Evolutionary conservation across 2,113 vertebrate species (phyloP), one percentile per base, ranked within the genome.

Genomic region (Hiodon alosoides): DNA sequence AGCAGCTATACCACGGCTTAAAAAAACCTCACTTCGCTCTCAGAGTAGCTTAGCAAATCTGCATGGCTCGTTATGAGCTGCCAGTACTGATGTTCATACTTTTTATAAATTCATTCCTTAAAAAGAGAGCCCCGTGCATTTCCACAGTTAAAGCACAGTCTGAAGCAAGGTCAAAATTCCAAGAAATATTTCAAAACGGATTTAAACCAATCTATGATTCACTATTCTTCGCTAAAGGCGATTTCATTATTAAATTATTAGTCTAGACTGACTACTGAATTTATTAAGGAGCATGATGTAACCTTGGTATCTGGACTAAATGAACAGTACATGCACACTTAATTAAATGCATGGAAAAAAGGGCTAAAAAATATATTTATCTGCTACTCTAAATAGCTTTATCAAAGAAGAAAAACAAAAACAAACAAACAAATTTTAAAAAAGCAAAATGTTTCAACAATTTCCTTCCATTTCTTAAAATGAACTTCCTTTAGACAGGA

Each of bases 181-280:
- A 5, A 10, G 9, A 48, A 5, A 57, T 31, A 65, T 10, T 57
- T 5, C 10, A 4, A 66, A 66, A 47, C 64, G 13, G 14, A 66
- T 66, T 66, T 48, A 66, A 47, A 47, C 5, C 11, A 11, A 48
- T 9, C 17, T 7, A 31, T 4, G 31, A 31, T 31, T 31, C 31
- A 31, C 31, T 31, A 31, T 31, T 31, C 31, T 31, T 31, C 31
- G 31, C 31, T 1, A 64, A 50, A 62, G n/a, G 53, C 68, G 71
- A 62, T 76, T 76, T 53, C 46, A 62, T 3, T 31, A 31, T 31
- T 31, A n/a, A 75, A 71, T 71, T n/a, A n/a, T n/a, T n/a, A n/a
- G n/a, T 62, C 52, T 10, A 17, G 50, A 55, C 13, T 48, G 17
- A 46, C 4, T 64, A 46, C 65, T 76, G 71, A 71, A 67, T 51